Conservation (phyloP, 2,888 invertebrate genomes). For the Embidobia sp. region DNA sequence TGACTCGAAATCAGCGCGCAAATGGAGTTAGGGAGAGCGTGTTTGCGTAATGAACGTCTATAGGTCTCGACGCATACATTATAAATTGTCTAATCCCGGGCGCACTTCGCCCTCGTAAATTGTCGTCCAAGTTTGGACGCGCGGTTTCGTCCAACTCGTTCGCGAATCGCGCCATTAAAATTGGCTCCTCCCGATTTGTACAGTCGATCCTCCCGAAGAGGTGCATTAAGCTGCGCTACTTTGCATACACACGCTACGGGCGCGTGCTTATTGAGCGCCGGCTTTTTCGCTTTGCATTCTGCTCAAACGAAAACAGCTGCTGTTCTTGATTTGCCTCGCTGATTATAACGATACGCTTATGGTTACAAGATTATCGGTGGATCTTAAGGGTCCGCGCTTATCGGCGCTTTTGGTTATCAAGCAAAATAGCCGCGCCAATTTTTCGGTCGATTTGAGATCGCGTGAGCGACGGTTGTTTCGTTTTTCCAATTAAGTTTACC, state of each 20-base stretch:
- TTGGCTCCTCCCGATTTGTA: no score
- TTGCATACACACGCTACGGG: slow-evolving; percentile 17
- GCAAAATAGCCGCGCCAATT: slow-evolving; percentile 12
- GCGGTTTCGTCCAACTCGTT: background rate
- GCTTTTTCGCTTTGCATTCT: slow-evolving; percentile 9
- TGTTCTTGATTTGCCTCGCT: slow-evolving; percentile 10
- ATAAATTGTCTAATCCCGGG: background rate
- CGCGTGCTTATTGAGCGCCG: slow-evolving; percentile 28
- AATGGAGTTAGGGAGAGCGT: no score
- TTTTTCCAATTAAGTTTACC: no score
- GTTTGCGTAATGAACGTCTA: no score
- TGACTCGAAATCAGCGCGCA: no score
- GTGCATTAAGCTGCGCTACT: slow-evolving; percentile 15
- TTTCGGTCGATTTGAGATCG: slow-evolving; percentile 11
- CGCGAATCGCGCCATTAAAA: slow-evolving; percentile 28
- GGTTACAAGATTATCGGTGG: slow-evolving; percentile 20
- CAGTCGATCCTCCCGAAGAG: no score
- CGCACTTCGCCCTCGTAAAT: background rate
- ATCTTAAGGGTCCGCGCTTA: slow-evolving; percentile 31
- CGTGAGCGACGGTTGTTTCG: slow-evolving; percentile 13
- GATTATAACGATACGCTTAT: slow-evolving; percentile 18
- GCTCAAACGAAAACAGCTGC: slow-evolving; percentile 1
- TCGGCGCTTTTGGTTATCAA: slow-evolving; percentile 9
- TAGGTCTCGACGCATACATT: background rate
- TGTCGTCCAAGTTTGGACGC: slow-evolving; percentile 11